Conservation (phyloP, 2,113 vertebrate species). For the Romanogobio albipinnatus region DNA sequence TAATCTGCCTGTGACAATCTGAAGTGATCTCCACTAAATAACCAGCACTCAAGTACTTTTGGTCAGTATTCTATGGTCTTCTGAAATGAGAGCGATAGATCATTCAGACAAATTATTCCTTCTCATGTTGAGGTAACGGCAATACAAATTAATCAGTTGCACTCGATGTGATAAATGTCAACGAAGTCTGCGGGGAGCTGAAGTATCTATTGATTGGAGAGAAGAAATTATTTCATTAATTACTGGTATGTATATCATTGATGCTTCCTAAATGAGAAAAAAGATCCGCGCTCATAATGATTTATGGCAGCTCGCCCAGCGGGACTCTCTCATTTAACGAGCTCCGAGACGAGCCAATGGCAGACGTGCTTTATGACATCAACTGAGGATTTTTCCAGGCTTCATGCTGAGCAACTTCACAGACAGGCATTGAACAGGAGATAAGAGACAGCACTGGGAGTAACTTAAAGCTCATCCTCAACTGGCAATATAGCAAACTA, state of each 20-base stretch:
- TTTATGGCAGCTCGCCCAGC: constrained; percentile 47
- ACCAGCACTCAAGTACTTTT: constrained; percentile 15
- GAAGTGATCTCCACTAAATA: constrained; percentile 35
- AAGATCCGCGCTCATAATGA: constrained; percentile 43
- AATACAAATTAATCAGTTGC: constrained; percentile 55
- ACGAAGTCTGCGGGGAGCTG: constrained; percentile 23
- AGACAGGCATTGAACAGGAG: constrained; percentile 25
- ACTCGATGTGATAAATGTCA: constrained; percentile 62
- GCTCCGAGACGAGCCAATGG: constrained; percentile 44
- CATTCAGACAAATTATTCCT: constrained; percentile 45
- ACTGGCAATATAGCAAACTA: constrained; percentile 25
- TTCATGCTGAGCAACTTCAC: constrained; percentile 8
- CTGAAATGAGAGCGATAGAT: constrained; percentile 43
- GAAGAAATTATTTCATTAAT: constrained; percentile 53
- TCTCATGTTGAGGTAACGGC: constrained; percentile 56
- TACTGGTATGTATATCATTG: constrained; percentile 52
- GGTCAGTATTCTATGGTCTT: constrained; percentile 14
- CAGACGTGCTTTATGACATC: constrained; percentile 46
- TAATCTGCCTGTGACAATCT: not conserved
- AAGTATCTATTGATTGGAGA: constrained; percentile 58
- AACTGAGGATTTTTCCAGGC: constrained; percentile 43
- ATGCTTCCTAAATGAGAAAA: constrained; percentile 52
- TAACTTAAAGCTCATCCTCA: constrained; percentile 34
- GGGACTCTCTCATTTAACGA: constrained; percentile 44
- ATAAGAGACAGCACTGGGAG: constrained; percentile 24